Evolutionary conservation across 2,113 vertebrate species (phyloP), one percentile per base, ranked within the genome.

Genomic region (Ifrita kowaldi): DNA sequence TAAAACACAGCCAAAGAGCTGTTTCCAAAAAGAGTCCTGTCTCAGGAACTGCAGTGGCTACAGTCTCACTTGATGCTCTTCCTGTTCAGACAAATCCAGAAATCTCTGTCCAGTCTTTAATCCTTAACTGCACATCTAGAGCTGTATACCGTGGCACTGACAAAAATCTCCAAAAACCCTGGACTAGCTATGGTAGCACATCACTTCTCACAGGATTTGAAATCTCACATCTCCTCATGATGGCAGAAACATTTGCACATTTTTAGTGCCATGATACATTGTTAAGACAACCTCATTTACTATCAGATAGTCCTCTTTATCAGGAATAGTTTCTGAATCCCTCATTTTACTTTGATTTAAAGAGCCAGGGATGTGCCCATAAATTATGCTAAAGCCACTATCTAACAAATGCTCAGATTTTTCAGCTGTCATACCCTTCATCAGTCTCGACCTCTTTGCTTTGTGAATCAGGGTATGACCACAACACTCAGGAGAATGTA

Each of bases 401-500:
- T 22, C 35, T 49, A 91, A 65, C 9, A 84, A 84, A 84, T 28
- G 52, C 24, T 93, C 50, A 46, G 59, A 47, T 67, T 53, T 92
- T 68, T 93, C 67, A 60, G 19, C 53, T 2, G 0, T 28, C 37
- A n/a, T 30, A 78, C 63, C 27, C 30, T 83, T 76, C 65, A 90
- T 37, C 56, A 44, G 62, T 62, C 35, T 68, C 6, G 3, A 16
- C 30, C 26, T 57, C 42, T 44, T 17, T 16, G 27, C 53, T 76
- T 33, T 57, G 18, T 57, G n/a, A 60, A 37, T 47, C 44, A 49
- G 47, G 27, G 28, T 41, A 55, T 23, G 52, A n/a, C 20, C 71
- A 42, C 11, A 30, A n/a, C 0, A 0, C 13, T 7, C 13, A 2
- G 5, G 33, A 82, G 33, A 56, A 35, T 27, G 5, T 13, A 71